phyloP scores from a whole-genome alignment of 2,797 vertebrate genomes.

The Trachurus trachurus region DNA sequence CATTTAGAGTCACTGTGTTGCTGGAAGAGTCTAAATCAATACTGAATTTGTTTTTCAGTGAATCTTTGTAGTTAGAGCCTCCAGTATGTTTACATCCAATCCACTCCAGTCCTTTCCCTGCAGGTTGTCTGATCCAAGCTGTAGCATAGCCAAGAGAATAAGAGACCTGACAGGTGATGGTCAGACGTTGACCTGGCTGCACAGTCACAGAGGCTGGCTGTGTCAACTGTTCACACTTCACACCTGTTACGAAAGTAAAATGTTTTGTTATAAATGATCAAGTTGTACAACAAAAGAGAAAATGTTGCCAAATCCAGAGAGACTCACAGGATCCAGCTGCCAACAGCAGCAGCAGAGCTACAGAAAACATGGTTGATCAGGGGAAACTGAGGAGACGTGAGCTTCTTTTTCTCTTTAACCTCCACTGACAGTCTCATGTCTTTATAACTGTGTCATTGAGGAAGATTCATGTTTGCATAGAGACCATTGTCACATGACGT shows the following conservation, averaged over 20 bases:
- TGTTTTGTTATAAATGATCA: too few species aligned
- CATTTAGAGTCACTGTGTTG: background rate
- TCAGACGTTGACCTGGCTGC: slow-evolving; percentile 53
- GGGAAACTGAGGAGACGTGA: background rate
- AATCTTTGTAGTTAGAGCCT: slow-evolving; percentile 5
- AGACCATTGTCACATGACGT: too few species aligned
- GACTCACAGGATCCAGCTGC: too few species aligned
- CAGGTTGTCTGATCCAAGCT: slow-evolving; percentile 21
- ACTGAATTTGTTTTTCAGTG: slow-evolving; percentile 19
- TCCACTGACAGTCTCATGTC: slow-evolving; percentile 1
- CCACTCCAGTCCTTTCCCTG: slow-evolving; percentile 39
- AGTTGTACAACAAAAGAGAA: too few species aligned
- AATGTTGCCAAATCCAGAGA: too few species aligned
- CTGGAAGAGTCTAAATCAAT: too few species aligned
- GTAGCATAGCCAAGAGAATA: background rate
- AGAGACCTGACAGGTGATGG: slow-evolving; percentile 47
- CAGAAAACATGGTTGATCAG: slow-evolving; percentile 9
- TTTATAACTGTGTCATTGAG: background rate
- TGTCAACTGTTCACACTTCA: slow-evolving; percentile 13
- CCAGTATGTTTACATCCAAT: background rate
- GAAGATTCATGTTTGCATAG: background rate
- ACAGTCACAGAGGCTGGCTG: slow-evolving; percentile 23
- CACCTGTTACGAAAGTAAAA: too few species aligned
- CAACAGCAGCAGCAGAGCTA: slow-evolving; percentile 16
- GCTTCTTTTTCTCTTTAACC: background rate